Conservation (phyloP, 2,797 vertebrate species). For the Crenuchus spilurus region DNA sequence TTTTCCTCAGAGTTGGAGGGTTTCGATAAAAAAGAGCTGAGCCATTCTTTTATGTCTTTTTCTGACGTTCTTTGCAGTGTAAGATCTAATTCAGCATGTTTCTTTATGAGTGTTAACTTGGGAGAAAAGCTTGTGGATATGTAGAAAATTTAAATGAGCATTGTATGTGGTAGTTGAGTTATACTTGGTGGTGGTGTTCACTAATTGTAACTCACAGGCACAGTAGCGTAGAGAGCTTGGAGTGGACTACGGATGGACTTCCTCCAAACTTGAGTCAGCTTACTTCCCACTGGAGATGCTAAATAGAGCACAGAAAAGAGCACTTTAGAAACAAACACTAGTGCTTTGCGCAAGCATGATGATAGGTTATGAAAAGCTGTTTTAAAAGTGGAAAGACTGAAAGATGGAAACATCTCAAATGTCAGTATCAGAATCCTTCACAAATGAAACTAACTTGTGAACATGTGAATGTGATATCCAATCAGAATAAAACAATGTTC, state of each 20-base stretch:
- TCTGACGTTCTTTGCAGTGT: no score
- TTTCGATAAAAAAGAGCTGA: constrained; percentile 2
- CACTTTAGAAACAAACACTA: background rate
- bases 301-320: constrained; percentile 38
- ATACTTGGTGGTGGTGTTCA: background rate
- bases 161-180: background rate
- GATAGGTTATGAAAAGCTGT: background rate
- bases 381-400: no score
- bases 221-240: constrained; percentile 83
- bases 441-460: no score
- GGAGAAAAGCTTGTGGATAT: no score
- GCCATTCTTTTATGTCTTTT: background rate
- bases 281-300: constrained; percentile 68
- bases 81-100: no score
- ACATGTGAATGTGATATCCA: no score
- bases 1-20: background rate
- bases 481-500: no score
- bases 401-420: no score
- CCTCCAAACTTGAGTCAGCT: constrained; percentile 71
- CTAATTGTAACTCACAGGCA: constrained; percentile 81
- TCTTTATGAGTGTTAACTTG: no score
- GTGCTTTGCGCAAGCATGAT: background rate
- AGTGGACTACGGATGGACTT: constrained; percentile 85
- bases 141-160: background rate
- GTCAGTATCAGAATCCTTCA: no score